Evolutionary conservation across 2,888 invertebrate species (phyloP).

Genomic region (Cheilosia vulpina): DNA sequence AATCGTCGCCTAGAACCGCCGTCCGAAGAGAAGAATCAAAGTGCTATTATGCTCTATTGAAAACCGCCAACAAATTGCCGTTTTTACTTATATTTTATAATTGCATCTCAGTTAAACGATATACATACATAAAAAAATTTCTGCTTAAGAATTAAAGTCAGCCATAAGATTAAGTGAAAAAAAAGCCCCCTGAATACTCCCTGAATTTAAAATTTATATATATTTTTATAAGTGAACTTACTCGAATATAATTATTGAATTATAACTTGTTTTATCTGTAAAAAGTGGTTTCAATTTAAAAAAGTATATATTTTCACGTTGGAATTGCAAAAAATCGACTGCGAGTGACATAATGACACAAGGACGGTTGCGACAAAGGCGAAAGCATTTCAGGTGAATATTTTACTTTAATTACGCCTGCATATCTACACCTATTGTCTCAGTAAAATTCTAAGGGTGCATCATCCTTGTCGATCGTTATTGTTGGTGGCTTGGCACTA

Average conservation of each 20-base stretch:
- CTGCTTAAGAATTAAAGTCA: constrained; percentile 54
- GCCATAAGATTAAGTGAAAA: constrained; percentile 51
- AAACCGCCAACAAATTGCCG: constrained; percentile 59
- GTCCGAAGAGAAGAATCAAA: constrained; percentile 82
- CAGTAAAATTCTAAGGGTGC: constrained; percentile 75
- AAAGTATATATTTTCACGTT: not conserved
- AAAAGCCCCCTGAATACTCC: constrained; percentile 43
- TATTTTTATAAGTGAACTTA: constrained; percentile 22
- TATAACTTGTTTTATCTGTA: constrained; percentile 16
- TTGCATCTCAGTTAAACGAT: constrained; percentile 52
- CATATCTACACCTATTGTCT: not conserved
- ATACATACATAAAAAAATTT: constrained; percentile 13
- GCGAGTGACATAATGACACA: too few relatives aligned
- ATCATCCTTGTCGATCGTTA: constrained; percentile 71
- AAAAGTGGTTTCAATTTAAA: constrained; percentile 6
- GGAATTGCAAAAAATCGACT: too few relatives aligned
- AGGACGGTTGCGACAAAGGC: too few relatives aligned
- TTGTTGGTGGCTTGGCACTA: constrained; percentile 78
- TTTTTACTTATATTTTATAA: constrained; percentile 16
- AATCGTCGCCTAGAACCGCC: constrained; percentile 80
- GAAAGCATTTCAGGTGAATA: too few relatives aligned
- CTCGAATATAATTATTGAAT: constrained; percentile 27
- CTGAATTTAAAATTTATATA: constrained; percentile 42
- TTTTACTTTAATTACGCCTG: too few relatives aligned
- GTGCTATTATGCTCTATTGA: constrained; percentile 83